Conservation (phyloP, 1,140 invertebrate species). For the Pachypsylla venusta region DNA sequence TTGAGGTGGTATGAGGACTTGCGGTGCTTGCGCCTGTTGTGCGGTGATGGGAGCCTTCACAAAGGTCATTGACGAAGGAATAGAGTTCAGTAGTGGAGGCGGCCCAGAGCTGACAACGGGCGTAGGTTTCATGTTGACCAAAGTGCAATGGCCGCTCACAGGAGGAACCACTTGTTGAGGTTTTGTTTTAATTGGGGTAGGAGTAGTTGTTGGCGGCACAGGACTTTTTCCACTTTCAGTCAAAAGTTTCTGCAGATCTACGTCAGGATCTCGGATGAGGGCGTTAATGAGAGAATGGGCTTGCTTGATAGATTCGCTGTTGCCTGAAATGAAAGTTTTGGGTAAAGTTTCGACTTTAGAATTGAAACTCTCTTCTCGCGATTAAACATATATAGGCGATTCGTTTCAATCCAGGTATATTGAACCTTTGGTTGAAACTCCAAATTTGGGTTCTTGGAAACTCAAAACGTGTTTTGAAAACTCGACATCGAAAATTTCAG, state of each 20-base stretch:
- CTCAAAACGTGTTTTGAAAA: no score
- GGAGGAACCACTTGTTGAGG: no score
- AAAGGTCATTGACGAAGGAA: conserved; percentile 15
- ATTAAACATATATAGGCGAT: conserved; percentile 4
- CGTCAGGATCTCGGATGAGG: conserved; percentile 83
- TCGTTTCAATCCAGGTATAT: neutral
- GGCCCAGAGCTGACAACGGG: neutral
- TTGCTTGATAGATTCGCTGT: conserved; percentile 77
- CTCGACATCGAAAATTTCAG: no score
- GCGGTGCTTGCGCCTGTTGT: conserved; percentile 18
- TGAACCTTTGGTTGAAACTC: neutral
- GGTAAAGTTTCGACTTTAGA: conserved; percentile 4
- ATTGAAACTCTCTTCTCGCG: no score
- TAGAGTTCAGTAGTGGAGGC: neutral
- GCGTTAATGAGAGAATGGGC: conserved; percentile 71
- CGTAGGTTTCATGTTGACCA: conserved; percentile 24
- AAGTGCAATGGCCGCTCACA: conserved; percentile 19
- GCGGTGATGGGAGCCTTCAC: conserved; percentile 27
- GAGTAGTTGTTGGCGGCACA: conserved; percentile 25
- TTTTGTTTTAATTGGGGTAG: no score
- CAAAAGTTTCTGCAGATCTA: conserved; percentile 48
- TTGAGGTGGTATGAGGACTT: conserved; percentile 18
- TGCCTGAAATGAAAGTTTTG: conserved; percentile 44
- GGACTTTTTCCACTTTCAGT: conserved; percentile 34
- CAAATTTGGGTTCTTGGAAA: no score